Evolutionary conservation across 1,140 invertebrate species (phyloP), one percentile per base, ranked within the genome.

Genomic region (Musca vetustissima): DNA sequence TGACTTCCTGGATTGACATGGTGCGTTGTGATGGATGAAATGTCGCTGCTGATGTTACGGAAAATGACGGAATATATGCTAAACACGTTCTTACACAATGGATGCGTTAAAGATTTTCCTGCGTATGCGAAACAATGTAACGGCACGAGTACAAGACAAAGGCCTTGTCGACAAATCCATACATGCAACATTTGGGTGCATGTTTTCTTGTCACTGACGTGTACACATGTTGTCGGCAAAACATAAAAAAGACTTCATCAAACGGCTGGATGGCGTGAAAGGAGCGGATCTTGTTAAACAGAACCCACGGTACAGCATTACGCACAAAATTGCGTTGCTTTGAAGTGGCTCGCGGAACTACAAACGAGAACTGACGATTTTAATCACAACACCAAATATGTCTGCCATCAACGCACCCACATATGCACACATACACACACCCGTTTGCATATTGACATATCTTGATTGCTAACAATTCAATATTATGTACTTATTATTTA

Each of bases 1-100:
- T 61, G 57, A 61, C 57, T 61, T 61, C 57, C 57, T 28, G 57
- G 36, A 61, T 61, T 61, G 57, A 61, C 57, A 61, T 61, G 57
- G 36, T 61, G 57, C 57, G 57, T 61, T 61, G 36, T 19, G 19
- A 61, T 61, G 36, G 57, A 61, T 43, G 57, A 61, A 36, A 61
- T 61, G 57, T 61, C 57, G 28, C 19, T 61, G 21, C 57, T 61
- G 57, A 61, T 61, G 57, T 61, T 61, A 61, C 57, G 57, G 57
- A 61, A 61, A 61, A 43, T 32, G 57, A 61, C 36, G 36, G 36
- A 36, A 61, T 61, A 61, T 17, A 61, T 61, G 57, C 57, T 61
- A 61, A 61, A 43, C 57, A 61, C 57, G 57, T 61, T 61, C 57
- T 43, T 32, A 43, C 17, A 19, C 55, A 11, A 61, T 57, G 24